Percentiles rank a stretch among this genome's conserved stretches.
Evolutionary conservation across 2,888 invertebrate species (phyloP).

Genomic region (Eudemis profundana): DNA sequence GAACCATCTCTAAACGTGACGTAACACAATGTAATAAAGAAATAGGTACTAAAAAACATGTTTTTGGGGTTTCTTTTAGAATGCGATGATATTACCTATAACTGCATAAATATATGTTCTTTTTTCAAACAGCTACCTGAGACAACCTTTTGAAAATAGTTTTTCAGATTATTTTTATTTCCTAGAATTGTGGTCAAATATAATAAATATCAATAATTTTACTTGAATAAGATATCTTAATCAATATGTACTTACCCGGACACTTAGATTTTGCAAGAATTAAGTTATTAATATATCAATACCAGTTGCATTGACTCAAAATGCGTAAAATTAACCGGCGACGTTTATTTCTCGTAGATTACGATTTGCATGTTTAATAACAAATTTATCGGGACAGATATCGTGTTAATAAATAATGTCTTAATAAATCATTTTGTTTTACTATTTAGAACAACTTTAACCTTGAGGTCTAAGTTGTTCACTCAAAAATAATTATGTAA

Average conservation of each 20-base stretch:
- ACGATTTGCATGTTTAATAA: slow-evolving; percentile 31
- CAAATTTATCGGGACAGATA: slow-evolving; percentile 24
- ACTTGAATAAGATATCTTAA: background rate
- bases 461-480: background rate
- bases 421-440: slow-evolving; percentile 1
- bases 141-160: too few relatives aligned
- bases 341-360: slow-evolving; percentile 26
- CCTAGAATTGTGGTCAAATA: too few relatives aligned
- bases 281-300: slow-evolving; percentile 17
- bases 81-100: too few relatives aligned
- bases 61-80: too few relatives aligned
- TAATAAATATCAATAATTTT: background rate
- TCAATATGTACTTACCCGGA: background rate
- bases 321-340: slow-evolving; percentile 16
- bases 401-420: slow-evolving; percentile 16
- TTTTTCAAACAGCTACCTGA: too few relatives aligned
- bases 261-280: slow-evolving; percentile 9
- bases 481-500: too few relatives aligned
- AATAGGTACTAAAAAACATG: too few relatives aligned
- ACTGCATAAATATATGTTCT: too few relatives aligned
- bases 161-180: too few relatives aligned
- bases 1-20: too few relatives aligned
- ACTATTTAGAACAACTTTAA: background rate
- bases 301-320: slow-evolving; percentile 12
- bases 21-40: too few relatives aligned